Conservation (phyloP, 2,888 invertebrate genomes). For the Chromoteleia sp. region DNA sequence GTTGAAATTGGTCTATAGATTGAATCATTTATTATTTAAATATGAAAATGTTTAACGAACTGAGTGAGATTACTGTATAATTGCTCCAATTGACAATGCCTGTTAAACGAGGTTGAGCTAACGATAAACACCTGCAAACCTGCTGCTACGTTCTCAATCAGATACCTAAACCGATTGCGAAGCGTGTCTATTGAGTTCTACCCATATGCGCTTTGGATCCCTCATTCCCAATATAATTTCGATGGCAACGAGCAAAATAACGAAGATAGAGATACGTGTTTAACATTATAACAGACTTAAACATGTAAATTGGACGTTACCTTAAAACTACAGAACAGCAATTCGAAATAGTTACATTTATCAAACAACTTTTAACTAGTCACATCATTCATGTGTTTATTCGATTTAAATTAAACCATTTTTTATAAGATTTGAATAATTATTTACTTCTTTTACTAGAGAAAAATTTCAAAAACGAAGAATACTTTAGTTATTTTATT, state of each 20-base stretch:
- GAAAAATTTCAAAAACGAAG: too few species aligned
- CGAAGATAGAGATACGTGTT: conserved; percentile 21
- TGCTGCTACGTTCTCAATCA: conserved; percentile 55
- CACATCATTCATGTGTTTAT: too few species aligned
- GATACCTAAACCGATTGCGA: conserved; percentile 61
- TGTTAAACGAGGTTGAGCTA: conserved; percentile 52
- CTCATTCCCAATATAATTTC: conserved; percentile 57
- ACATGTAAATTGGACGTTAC: conserved; percentile 10
- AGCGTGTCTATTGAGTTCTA: conserved; percentile 55
- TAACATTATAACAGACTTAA: conserved; percentile 23
- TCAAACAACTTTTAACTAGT: too few species aligned
- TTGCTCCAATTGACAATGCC: conserved; percentile 50
- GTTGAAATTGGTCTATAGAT: conserved; percentile 11
- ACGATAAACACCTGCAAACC: conserved; percentile 65
- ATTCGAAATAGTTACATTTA: too few species aligned
- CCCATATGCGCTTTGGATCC: conserved; percentile 55
- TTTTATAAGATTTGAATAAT: too few species aligned
- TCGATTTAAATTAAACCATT: too few species aligned
- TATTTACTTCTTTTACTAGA: too few species aligned
- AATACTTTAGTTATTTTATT: too few species aligned
- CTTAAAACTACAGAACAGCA: conserved; percentile 15
- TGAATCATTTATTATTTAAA: conserved; percentile 43
- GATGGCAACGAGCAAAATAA: conserved; percentile 30
- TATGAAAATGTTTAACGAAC: conserved; percentile 59
- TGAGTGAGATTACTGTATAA: conserved; percentile 51